These are phyloP conservation scores for Carabus problematicus DNA, from an alignment of 2,888 invertebrate species.

Conservation along the genomic window DNA sequence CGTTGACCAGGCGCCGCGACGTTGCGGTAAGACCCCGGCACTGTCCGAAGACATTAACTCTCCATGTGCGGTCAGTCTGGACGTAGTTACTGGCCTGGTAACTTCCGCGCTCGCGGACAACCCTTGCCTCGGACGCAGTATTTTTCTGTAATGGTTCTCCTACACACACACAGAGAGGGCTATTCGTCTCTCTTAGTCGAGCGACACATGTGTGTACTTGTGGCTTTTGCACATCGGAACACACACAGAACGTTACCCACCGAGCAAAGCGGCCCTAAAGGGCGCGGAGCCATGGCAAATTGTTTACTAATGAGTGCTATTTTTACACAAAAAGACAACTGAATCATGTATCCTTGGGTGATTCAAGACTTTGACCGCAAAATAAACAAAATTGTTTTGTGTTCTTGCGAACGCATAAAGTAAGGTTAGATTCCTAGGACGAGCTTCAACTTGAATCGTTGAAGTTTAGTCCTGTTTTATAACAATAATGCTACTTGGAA, in stretches of 20 bases:
- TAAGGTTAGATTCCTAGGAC: too few species aligned
- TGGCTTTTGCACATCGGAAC: slow-evolving; percentile 20
- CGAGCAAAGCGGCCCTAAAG: neutral
- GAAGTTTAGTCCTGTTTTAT: too few species aligned
- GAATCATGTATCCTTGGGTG: neutral
- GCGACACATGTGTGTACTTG: slow-evolving; percentile 34
- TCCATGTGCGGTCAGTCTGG: slow-evolving; percentile 28
- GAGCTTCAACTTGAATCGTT: too few species aligned
- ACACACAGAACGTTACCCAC: neutral
- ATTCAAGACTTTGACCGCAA: neutral
- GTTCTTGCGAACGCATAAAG: too few species aligned
- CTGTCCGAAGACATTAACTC: slow-evolving; percentile 38
- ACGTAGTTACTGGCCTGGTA: slow-evolving; percentile 25
- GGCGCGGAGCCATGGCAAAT: slow-evolving; percentile 20
- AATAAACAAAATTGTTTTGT: neutral
- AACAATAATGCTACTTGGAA: too few species aligned
- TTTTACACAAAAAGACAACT: slow-evolving; percentile 6
- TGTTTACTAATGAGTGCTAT: slow-evolving; percentile 38
- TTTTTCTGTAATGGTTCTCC: slow-evolving; percentile 53
- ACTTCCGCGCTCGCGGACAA: slow-evolving; percentile 19
- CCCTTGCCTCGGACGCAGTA: slow-evolving; percentile 52
- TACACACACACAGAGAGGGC: slow-evolving; percentile 1
- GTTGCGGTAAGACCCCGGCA: slow-evolving; percentile 9
- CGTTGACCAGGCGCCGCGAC: slow-evolving; percentile 16
- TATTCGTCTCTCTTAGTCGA: slow-evolving; percentile 33